Conservation (phyloP, 2,888 invertebrate genomes). For the Plebejus argus region DNA sequence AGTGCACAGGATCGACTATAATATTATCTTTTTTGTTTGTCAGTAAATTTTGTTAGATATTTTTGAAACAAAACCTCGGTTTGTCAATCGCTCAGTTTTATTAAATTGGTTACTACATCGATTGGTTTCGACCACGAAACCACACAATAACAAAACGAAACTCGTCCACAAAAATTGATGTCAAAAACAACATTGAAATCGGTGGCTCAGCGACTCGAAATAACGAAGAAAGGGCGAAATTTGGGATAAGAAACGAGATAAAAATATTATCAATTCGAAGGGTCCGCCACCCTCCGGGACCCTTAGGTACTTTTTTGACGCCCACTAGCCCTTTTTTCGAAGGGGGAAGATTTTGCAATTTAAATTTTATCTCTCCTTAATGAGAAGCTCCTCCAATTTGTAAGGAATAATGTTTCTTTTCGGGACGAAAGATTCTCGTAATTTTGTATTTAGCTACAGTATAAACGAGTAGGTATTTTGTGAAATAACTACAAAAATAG, state of each 20-base stretch:
- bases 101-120: too few relatives aligned
- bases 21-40: too few relatives aligned
- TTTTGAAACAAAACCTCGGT: too few relatives aligned
- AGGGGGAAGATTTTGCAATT: conserved; percentile 71
- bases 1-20: too few relatives aligned
- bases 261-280: conserved; percentile 65
- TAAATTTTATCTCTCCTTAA: conserved; percentile 75
- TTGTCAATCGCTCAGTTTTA: too few relatives aligned
- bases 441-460: neutral
- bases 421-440: neutral
- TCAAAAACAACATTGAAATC: neutral
- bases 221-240: conserved; percentile 43
- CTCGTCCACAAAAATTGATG: neutral
- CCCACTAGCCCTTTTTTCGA: conserved; percentile 72
- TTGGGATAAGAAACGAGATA: conserved; percentile 57
- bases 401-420: conserved; percentile 38
- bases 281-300: conserved; percentile 45
- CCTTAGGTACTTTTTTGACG: conserved; percentile 66
- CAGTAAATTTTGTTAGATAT: too few relatives aligned
- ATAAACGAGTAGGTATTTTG: too few relatives aligned
- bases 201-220: neutral
- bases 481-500: too few relatives aligned
- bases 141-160: too few relatives aligned
- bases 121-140: too few relatives aligned
- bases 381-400: conserved; percentile 56